A percentile compares a stretch with the other conserved stretches of the same genome.
Conservation (phyloP, 2,888 invertebrate species). For the Nectonema munidae region DNA sequence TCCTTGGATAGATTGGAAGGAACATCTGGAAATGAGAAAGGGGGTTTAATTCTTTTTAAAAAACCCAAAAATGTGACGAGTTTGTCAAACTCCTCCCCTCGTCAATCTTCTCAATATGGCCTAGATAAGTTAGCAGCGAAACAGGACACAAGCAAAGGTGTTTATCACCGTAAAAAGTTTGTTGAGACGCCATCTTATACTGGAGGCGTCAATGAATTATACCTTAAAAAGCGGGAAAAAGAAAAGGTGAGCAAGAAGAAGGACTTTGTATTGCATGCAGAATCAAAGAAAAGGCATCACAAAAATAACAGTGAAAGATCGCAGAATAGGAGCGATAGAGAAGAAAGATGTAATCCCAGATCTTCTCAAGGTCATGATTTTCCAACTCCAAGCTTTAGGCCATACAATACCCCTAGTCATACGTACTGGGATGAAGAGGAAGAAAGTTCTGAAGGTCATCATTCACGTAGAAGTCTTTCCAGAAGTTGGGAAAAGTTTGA, state of each 20-base stretch:
- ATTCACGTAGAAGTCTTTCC: too few relatives aligned
- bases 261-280: constrained; percentile 15
- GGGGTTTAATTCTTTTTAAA: constrained; percentile 24
- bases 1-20: constrained; percentile 22
- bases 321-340: constrained; percentile 1
- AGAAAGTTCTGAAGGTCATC: constrained; percentile 17
- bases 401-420: constrained; percentile 20
- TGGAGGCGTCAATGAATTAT: background rate
- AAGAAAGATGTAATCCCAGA: background rate
- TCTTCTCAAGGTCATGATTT: constrained; percentile 1
- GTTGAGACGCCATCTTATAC: background rate
- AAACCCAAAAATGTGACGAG: constrained; percentile 11
- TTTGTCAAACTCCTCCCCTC: background rate
- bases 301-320: constrained; percentile 12
- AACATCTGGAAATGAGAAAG: constrained; percentile 20
- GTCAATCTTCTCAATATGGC: constrained; percentile 22
- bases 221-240: constrained; percentile 1
- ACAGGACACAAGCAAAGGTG: constrained; percentile 18
- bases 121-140: constrained; percentile 25
- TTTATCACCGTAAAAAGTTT: background rate
- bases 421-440: constrained; percentile 20
- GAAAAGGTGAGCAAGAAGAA: constrained; percentile 14
- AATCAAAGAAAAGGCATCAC: constrained; percentile 11
- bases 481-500: too few relatives aligned
- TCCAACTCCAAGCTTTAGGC: constrained; percentile 14